phyloP scores from a whole-genome alignment of 2,797 vertebrate species.

The Acanthopagrus latus region DNA sequence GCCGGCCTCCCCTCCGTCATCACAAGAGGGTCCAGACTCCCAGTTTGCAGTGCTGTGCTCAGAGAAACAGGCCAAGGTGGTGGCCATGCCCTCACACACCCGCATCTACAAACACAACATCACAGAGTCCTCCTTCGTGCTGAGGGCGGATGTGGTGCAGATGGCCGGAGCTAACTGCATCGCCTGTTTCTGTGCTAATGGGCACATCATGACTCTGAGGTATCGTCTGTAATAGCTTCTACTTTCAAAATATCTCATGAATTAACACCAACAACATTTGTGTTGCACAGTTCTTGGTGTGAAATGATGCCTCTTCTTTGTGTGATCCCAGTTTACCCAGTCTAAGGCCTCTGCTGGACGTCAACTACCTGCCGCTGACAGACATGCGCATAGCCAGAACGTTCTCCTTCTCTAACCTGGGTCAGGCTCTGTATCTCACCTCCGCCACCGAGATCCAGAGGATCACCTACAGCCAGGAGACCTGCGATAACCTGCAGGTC shows the following conservation, averaged over 20 bases:
- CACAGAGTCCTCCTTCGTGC: constrained; percentile 96
- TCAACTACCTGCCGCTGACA: constrained; percentile 97
- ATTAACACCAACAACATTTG: neutral
- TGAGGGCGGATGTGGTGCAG: constrained; percentile 93
- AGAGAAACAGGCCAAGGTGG: constrained; percentile 97
- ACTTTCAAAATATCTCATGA: neutral
- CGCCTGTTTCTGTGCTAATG: constrained; percentile 98
- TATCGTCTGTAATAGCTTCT: constrained; percentile 68
- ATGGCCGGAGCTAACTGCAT: constrained; percentile 93
- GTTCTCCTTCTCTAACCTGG: constrained; percentile 98
- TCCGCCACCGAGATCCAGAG: constrained; percentile 98
- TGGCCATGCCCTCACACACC: constrained; percentile 94
- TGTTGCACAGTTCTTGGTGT: neutral
- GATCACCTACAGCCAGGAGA: constrained; percentile 97
- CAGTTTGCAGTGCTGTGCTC: constrained; percentile 97
- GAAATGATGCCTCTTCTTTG: neutral
- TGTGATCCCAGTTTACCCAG: constrained; percentile 91
- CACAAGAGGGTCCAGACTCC: constrained; percentile 92
- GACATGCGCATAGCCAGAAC: constrained; percentile 99
- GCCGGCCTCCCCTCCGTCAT: constrained; percentile 91
- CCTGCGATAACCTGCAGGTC: constrained; percentile 98
- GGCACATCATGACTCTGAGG: constrained; percentile 98
- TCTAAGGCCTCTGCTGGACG: constrained; percentile 94
- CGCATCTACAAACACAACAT: constrained; percentile 95
- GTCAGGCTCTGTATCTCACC: constrained; percentile 97